A percentile compares a stretch with the other conserved stretches of the same genome.
phyloP scores from a whole-genome alignment of 2,113 vertebrate genomes.

The Hucho hucho region DNA sequence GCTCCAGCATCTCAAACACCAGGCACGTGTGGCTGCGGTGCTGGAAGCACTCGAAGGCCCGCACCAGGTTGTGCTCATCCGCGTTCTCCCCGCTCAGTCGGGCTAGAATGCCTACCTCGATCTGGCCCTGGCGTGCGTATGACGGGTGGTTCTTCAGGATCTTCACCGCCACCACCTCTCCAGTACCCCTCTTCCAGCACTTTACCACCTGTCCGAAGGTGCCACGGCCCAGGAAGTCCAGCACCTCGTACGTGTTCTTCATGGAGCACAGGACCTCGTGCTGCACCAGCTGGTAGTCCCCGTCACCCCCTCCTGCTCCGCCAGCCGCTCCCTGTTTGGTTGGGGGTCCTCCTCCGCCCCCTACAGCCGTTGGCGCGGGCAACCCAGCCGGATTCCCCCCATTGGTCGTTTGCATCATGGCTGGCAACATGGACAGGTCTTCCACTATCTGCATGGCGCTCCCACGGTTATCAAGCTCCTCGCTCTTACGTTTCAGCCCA shows the following conservation, averaged over 20 bases:
- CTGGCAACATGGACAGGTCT: conserved; percentile 94
- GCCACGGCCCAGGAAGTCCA: conserved; percentile 96
- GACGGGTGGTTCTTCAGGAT: conserved; percentile 98
- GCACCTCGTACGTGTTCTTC: conserved; percentile 97
- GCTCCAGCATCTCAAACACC: conserved; percentile 99
- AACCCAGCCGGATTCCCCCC: conserved; percentile 83
- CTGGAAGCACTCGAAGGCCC: conserved; percentile 97
- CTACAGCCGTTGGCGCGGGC: conserved; percentile 71
- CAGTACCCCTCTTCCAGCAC: conserved; percentile 97
- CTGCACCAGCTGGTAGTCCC: conserved; percentile 97
- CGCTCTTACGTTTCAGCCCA: conserved; percentile 97
- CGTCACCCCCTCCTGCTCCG: conserved; percentile 80
- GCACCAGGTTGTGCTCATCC: conserved; percentile 96
- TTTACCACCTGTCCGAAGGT: conserved; percentile 98
- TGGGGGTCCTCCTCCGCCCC: conserved; percentile 60
- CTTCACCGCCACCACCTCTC: conserved; percentile 95
- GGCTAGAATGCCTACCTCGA: conserved; percentile 96
- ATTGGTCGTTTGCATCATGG: conserved; percentile 92
- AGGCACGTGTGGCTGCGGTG: conserved; percentile 96
- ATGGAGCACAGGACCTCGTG: conserved; percentile 95
- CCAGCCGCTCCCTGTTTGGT: conserved; percentile 84
- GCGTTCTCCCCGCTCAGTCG: conserved; percentile 95
- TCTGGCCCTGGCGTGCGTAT: conserved; percentile 95
- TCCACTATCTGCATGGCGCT: conserved; percentile 98
- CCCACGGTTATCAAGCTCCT: conserved; percentile 88